Evolutionary conservation across 2,888 invertebrate species (phyloP), one percentile per base, ranked within the genome.

Genomic region (Hyposoter dolosus): DNA sequence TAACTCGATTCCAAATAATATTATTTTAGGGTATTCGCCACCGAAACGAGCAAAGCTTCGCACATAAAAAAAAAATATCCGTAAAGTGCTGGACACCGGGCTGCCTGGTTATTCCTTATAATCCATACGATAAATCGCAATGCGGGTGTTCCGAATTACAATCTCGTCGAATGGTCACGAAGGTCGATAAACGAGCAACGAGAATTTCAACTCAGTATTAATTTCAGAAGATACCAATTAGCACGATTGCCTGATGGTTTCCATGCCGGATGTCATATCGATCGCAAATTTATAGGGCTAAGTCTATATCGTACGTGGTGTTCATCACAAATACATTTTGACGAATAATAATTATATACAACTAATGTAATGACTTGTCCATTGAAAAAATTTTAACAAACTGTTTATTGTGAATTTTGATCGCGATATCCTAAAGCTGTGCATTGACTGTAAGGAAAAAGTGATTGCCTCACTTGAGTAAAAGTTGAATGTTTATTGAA

Each of bases 161-260:
- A 28, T 12, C 32, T 17, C 17, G 9, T 43, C 43, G 23, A 56
- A 75, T n/a, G 63, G 1, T 63, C 12, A 45, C 32, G 45, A 47
- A 28, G 63, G n/a, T 47, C 47, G 63, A 47, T 63, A 63, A 45
- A 15, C 28, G 45, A 28, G 43, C 28, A 60, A 63, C 74, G 17
- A 60, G 23, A 60, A 23, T 65, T 65, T 65, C 7, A 35, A 10
- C 2, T 5, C 10, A 60, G 35, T 76, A 35, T 32, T 76, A 23
- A 50, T 50, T 65, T 65, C 7, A 50, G n/a, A 35, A 65, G 76
- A 7, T n/a, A 32, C n/a, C 65, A 28, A 65, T 76, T 65, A 76
- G 35, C 9, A 2, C 32, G 65, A 50, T 76, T 76, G 35, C 19
- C 63, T 47, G 28, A 32, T 47, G 12, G 9, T n/a, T 28, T 32